Evolutionary conservation across 2,888 invertebrate species (phyloP).

Genomic region (Apamea epomidion): DNA sequence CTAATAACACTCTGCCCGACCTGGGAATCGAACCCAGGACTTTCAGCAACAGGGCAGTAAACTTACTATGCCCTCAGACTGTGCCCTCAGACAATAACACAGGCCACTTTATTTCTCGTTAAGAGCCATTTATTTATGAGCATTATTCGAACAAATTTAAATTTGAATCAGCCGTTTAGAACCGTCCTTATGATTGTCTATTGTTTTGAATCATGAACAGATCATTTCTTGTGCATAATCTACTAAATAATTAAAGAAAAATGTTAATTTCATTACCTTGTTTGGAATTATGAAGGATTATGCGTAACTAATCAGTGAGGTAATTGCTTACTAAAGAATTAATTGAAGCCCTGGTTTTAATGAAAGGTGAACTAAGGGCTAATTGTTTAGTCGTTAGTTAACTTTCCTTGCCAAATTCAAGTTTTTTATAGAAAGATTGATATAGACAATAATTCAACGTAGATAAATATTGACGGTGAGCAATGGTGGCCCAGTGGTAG

Average conservation of each 20-base stretch:
- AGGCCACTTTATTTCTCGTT: not conserved
- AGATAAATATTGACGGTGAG: not conserved
- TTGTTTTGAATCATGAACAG: constrained; percentile 35
- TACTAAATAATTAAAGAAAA: constrained; percentile 21
- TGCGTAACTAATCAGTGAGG: constrained; percentile 8
- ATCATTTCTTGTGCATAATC: constrained; percentile 37
- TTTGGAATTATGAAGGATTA: constrained; percentile 29
- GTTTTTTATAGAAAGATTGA: not conserved
- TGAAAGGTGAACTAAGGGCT: not conserved
- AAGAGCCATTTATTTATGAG: constrained; percentile 11
- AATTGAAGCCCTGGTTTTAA: constrained; percentile 6
- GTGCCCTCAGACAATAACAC: not conserved
- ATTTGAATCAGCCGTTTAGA: constrained; percentile 15
- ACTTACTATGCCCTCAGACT: not conserved
- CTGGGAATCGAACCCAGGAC: too few species aligned
- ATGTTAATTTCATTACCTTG: constrained; percentile 34
- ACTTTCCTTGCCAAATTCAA: not conserved
- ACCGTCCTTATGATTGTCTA: constrained; percentile 25
- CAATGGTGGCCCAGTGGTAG: not conserved
- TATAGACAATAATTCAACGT: not conserved
- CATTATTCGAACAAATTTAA: constrained; percentile 24
- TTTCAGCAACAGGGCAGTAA: not conserved
- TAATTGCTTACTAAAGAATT: constrained; percentile 14
- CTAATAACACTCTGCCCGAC: not conserved
- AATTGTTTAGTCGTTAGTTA: too few species aligned